Evolutionary conservation across 2,797 vertebrate genomes (phyloP).

Genomic region (Numenius phaeopus): DNA sequence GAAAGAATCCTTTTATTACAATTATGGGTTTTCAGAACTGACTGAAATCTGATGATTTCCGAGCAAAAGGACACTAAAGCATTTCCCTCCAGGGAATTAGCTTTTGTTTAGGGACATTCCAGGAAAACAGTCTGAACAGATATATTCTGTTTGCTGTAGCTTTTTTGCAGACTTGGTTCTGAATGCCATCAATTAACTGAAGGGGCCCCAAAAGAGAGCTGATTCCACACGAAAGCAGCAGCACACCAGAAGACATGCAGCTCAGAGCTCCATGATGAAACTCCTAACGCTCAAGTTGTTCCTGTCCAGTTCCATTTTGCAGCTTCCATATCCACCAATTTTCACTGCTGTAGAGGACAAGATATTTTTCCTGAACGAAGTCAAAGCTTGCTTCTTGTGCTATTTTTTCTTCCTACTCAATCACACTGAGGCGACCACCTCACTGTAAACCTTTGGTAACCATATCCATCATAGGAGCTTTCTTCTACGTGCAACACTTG

Average conservation of each 20-base stretch:
- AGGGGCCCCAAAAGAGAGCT: not conserved
- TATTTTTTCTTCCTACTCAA: not conserved
- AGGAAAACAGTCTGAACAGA: slow-evolving; percentile 45
- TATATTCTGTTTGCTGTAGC: not conserved
- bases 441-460: not conserved
- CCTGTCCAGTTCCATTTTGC: not conserved
- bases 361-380: not conserved
- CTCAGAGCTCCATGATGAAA: not conserved
- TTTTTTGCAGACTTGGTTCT: slow-evolving; percentile 19
- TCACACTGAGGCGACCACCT: not conserved
- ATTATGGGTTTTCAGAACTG: slow-evolving; percentile 9
- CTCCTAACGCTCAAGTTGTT: not conserved
- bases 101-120: slow-evolving; percentile 66
- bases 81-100: slow-evolving; percentile 28
- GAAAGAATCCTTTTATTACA: slow-evolving; percentile 40
- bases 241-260: not conserved
- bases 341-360: not conserved
- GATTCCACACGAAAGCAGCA: not conserved
- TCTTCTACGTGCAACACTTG: not conserved
- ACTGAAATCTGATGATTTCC: slow-evolving; percentile 61
- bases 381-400: not conserved
- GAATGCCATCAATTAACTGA: not conserved
- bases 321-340: not conserved
- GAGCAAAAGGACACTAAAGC: slow-evolving; percentile 48
- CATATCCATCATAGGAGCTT: not conserved